Base-by-base conservation (phyloP, 2,888 invertebrate genomes). In the Parnassius smintheus region DNA sequence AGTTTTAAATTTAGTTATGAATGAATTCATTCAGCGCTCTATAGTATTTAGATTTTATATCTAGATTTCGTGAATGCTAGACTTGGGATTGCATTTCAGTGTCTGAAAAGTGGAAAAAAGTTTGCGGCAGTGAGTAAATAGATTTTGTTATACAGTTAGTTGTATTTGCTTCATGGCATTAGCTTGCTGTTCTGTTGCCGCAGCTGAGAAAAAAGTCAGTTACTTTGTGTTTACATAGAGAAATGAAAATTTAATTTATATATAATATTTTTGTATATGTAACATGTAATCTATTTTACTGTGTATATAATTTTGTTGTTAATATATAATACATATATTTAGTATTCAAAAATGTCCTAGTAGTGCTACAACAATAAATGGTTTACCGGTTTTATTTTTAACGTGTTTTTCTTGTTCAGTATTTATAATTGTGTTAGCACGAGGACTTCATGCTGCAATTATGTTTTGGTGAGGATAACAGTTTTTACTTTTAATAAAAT, bases 51-150 rank as follows among this genome's bases (percentile, higher is more conserved):
- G 68, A 72, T 11, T 60, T 62, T 70, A 69, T 74, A 61, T 56
- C 69, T 75, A 75, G 78, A 76, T 76, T 67, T 69, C 84, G 83
- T 85, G 84, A 88, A 87, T 88, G 87, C 85, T 89, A 89, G 90
- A 76, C 77, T 85, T 89, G 81, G 78, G 76, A 86, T 89, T 88
- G 86, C 83, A 85, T 90, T 91, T 89, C 90, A 91, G 89, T 87
- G 86, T 88, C 90, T 84, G 91, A 91, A 70, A 90, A 90, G 81
- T 88, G 89, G 89, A 90, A 90, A 89, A 89, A 87, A 87, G 80
- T 91, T 77, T 91, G 85, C 86, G 91, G 91, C 83, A 91, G 91
- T 91, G 86, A 91, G 91, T 91, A 89, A 87, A 53, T 64, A 64
- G 56, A 53, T 68, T 77, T 78, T 80, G 78, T 86, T 75, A 72